Conservation (phyloP, 2,113 vertebrate genomes). For the Tachysurus vachellii region DNA sequence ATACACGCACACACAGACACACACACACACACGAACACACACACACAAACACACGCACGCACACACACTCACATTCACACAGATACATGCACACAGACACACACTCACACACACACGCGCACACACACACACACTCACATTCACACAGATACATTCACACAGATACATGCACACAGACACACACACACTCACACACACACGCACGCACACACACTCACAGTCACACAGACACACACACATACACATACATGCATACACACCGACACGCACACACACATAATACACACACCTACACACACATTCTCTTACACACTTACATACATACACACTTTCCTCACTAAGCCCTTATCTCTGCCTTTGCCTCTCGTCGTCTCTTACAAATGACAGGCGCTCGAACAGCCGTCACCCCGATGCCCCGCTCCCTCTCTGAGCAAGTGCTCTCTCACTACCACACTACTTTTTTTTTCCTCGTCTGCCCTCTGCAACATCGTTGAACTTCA, state of each 20-base stretch:
- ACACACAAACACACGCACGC: too few species aligned
- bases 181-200: conserved; percentile 3
- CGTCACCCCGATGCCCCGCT: not conserved
- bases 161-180: not conserved
- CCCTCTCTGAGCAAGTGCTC: not conserved
- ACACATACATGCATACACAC: conserved; percentile 1
- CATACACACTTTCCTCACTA: not conserved
- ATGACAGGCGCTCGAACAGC: not conserved
- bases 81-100: too few species aligned
- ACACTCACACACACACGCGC: too few species aligned
- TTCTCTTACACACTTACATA: conserved; percentile 6
- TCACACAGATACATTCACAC: too few species aligned
- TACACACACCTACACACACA: conserved; percentile 1
- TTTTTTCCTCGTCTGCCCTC: not conserved
- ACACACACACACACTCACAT: too few species aligned
- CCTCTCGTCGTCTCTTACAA: not conserved
- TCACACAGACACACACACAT: not conserved
- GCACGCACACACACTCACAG: not conserved
- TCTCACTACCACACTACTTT: too few species aligned
- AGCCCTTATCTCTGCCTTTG: conserved; percentile 2
- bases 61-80: too few species aligned
- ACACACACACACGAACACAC: too few species aligned
- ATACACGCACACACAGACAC: too few species aligned
- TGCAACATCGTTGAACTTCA: not conserved
- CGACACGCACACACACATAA: not conserved